These are phyloP conservation scores for Channa maculata DNA, from an alignment of 2,113 vertebrate genomes.

Conservation along the genomic window DNA sequence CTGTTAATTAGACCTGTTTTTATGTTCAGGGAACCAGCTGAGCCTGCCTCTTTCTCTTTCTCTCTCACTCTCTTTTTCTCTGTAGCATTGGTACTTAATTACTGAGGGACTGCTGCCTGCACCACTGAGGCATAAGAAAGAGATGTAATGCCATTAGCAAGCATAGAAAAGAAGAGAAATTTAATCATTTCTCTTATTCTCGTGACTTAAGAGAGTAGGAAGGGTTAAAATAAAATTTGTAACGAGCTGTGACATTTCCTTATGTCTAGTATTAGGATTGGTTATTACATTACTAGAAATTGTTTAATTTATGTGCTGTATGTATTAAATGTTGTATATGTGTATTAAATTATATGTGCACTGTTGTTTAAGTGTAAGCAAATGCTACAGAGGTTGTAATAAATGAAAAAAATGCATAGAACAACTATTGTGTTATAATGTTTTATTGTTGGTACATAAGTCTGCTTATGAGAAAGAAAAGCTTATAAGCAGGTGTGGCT, in stretches of 20 bases:
- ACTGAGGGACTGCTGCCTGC: slow-evolving; percentile 80
- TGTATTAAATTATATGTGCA: slow-evolving; percentile 14
- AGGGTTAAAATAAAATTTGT: slow-evolving; percentile 46
- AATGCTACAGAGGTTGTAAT: too few relatives aligned
- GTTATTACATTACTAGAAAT: slow-evolving; percentile 23
- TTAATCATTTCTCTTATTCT: slow-evolving; percentile 64
- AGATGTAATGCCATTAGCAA: slow-evolving; percentile 78
- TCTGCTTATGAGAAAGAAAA: too few relatives aligned
- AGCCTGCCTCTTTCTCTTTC: slow-evolving; percentile 70
- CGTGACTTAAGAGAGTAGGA: slow-evolving; percentile 56
- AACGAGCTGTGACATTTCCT: slow-evolving; percentile 34
- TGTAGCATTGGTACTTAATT: slow-evolving; percentile 81
- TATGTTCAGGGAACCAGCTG: slow-evolving; percentile 82
- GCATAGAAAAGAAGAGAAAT: slow-evolving; percentile 50
- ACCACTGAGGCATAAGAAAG: slow-evolving; percentile 79
- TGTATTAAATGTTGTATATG: slow-evolving; percentile 34
- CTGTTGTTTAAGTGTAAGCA: too few relatives aligned
- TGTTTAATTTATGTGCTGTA: slow-evolving; percentile 2
- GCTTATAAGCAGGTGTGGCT: too few relatives aligned
- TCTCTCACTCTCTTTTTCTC: slow-evolving; percentile 64
- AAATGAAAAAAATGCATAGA: too few relatives aligned
- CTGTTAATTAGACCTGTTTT: slow-evolving; percentile 85
- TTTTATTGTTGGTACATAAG: too few relatives aligned
- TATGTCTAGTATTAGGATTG: slow-evolving; percentile 24
- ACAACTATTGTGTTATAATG: too few relatives aligned